Evolutionary conservation across 2,888 invertebrate genomes (phyloP).

Genomic region (Syritta pipiens): DNA sequence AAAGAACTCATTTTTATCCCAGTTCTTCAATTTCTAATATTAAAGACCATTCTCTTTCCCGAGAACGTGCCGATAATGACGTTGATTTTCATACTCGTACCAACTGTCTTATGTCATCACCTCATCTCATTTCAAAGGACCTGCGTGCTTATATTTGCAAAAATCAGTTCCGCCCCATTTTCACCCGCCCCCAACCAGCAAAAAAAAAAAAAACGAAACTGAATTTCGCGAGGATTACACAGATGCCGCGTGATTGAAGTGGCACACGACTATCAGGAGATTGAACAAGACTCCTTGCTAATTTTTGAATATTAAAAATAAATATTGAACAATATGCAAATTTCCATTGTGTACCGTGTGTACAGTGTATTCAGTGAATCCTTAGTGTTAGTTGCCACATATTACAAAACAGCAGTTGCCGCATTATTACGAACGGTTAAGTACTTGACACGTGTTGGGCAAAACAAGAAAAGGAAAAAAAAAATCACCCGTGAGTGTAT

Average conservation of each 20-base stretch:
- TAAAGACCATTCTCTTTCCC: too few relatives aligned
- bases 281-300: constrained; percentile 40
- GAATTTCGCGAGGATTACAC: constrained; percentile 6
- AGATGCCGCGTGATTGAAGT: constrained; percentile 12
- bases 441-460: constrained; percentile 64
- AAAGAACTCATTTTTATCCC: too few relatives aligned
- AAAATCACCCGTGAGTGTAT: too few relatives aligned
- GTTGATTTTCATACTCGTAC: constrained; percentile 18
- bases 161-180: constrained; percentile 46
- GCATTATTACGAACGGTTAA: constrained; percentile 43
- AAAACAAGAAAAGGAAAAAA: constrained; percentile 31
- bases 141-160: constrained; percentile 2
- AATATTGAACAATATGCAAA: constrained; percentile 68
- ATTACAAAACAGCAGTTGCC: constrained; percentile 56
- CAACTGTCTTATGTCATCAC: constrained; percentile 3
- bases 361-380: too few relatives aligned
- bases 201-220: neutral
- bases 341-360: constrained; percentile 22
- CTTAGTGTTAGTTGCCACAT: constrained; percentile 43
- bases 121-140: neutral
- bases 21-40: too few relatives aligned
- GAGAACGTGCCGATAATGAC: too few relatives aligned
- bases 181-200: constrained; percentile 1
- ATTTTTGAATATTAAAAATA: constrained; percentile 66
- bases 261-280: constrained; percentile 43